These are phyloP conservation scores for Pangasianodon gigas DNA, from an alignment of 2,113 vertebrate species.

Conservation along the genomic window DNA sequence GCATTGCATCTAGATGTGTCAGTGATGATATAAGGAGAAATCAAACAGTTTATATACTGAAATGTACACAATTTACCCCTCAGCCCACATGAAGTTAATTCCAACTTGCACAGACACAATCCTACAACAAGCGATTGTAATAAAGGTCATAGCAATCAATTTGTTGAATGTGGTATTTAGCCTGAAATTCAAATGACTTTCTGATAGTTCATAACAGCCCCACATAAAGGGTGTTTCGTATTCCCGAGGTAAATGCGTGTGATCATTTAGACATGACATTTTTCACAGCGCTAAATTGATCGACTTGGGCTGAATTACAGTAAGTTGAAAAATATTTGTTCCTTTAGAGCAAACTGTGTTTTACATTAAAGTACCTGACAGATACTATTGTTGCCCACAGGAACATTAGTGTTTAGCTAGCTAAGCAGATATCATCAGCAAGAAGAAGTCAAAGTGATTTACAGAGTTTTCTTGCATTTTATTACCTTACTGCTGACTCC, in stretches of 20 bases:
- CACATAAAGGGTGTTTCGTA: background rate
- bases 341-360: background rate
- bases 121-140: background rate
- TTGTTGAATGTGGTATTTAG: background rate
- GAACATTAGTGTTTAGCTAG: slow-evolving; percentile 1
- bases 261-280: background rate
- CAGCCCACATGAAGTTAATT: background rate
- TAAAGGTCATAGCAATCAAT: background rate
- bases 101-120: background rate
- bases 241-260: background rate
- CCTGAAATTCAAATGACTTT: background rate
- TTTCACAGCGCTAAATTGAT: background rate
- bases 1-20: background rate
- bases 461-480: background rate
- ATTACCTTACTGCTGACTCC: background rate
- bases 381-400: background rate
- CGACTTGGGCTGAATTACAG: background rate
- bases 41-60: background rate
- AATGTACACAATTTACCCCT: background rate
- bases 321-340: background rate
- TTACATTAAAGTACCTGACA: background rate
- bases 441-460: background rate
- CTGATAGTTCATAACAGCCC: background rate
- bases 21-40: background rate
- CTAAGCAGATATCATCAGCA: background rate